Base-by-base conservation (phyloP, 2,888 invertebrate species). In the Limnephilus rhombicus region DNA sequence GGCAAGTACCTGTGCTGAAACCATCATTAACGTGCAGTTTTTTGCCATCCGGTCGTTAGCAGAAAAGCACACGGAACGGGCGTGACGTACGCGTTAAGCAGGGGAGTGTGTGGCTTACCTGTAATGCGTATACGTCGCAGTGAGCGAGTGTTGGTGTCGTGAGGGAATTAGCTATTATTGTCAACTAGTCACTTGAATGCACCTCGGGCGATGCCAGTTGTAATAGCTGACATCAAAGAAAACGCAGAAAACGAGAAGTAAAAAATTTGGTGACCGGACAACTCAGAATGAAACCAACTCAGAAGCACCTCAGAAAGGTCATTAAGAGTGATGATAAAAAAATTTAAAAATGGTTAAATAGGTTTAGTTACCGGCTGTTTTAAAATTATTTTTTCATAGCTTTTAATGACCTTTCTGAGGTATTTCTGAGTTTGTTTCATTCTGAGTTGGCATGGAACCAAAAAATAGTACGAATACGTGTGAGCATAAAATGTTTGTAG, bases 11-110 rank as follows among this genome's bases (percentile, higher is more conserved):
- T 89, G 89, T n/a, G 11, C 45, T 83, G 90, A 18, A 45, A 41
- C 82, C 82, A 90, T 82, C 82, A 83, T 83, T 81, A 90, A 81
- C 90, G 49, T 80, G 31, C 34, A 87, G n/a, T 92, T 91, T 92
- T 91, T 85, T 80, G 87, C 92, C 91, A 91, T 91, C 92, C 92
- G 92, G 92, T 91, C 91, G 92, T 92, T 91, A 88, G 91, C 86
- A 81, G 85, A 85, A 68, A 82, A 29, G 68, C 80, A 82, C 89
- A 89, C 85, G 49, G 82, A 86, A 34, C 86, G 88, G 49, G 92
- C 92, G 90, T 90, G 90, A 82, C 91, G 29, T 82, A 31, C 89
- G 68, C 24, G 12, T n/a, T 41, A n/a, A 7, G 45, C 12, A 49
- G 24, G 3, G 29, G 37, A 85, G 68, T 68, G 68, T 68, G 68